phyloP scores from a whole-genome alignment of 2,113 vertebrate species.

The Furnarius figulus region DNA sequence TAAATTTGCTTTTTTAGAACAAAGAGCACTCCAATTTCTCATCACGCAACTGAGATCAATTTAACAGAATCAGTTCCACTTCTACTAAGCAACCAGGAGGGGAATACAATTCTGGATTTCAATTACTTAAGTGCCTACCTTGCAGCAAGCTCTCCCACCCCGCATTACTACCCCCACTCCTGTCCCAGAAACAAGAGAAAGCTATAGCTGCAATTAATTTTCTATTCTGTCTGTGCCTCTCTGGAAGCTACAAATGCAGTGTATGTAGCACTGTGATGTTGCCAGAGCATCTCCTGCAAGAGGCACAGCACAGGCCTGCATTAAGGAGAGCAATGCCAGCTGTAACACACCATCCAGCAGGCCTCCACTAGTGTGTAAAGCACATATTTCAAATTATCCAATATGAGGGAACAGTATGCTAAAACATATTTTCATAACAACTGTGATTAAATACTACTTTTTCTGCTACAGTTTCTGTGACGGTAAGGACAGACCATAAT shows the following conservation, averaged over 20 bases:
- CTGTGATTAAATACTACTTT: neutral
- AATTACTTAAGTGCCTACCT: slow-evolving; percentile 12
- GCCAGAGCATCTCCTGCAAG: neutral
- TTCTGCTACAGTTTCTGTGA: neutral
- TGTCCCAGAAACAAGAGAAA: neutral
- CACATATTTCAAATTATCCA: neutral
- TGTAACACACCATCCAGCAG: neutral
- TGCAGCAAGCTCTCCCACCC: neutral
- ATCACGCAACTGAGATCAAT: slow-evolving; percentile 10
- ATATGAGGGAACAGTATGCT: neutral
- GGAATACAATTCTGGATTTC: slow-evolving; percentile 35
- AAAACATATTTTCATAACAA: neutral
- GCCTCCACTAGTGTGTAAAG: neutral
- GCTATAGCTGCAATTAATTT: neutral
- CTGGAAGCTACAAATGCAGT: neutral
- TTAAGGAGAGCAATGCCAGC: neutral
- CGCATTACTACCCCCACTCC: neutral
- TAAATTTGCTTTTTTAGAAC: slow-evolving; percentile 36
- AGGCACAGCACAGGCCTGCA: neutral
- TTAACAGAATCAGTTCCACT: slow-evolving; percentile 35
- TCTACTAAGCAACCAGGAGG: slow-evolving; percentile 6
- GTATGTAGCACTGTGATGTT: fast-evolving
- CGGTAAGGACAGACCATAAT: neutral
- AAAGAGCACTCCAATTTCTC: slow-evolving; percentile 29
- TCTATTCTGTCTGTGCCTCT: neutral